These are phyloP conservation scores for Lutraria lutraria DNA, from an alignment of 2,888 invertebrate genomes.

Conservation along the genomic window DNA sequence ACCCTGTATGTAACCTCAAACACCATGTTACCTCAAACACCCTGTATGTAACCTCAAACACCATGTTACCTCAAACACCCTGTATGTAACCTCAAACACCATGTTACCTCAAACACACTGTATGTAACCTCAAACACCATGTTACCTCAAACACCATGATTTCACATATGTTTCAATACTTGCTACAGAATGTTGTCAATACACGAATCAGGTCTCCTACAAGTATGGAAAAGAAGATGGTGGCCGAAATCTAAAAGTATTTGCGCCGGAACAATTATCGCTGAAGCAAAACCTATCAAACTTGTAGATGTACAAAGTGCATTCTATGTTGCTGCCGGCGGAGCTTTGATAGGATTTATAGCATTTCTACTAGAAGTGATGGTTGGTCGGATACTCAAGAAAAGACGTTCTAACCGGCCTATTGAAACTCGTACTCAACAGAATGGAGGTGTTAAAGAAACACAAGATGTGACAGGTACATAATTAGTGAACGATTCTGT, in stretches of 20 bases:
- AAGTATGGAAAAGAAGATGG: conserved; percentile 76
- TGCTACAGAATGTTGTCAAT: conserved; percentile 74
- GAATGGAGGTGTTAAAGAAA: neutral
- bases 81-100: too few species aligned
- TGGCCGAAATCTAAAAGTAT: conserved; percentile 76
- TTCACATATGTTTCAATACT: neutral
- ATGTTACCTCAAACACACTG: too few species aligned
- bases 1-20: too few species aligned
- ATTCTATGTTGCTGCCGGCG: conserved; percentile 72
- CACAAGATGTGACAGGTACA: neutral
- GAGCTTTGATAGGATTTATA: conserved; percentile 50
- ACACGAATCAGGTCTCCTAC: conserved; percentile 77
- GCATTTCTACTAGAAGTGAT: conserved; percentile 48
- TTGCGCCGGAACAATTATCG: conserved; percentile 68
- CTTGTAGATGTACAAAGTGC: conserved; percentile 78
- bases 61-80: too few species aligned
- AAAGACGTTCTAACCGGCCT: neutral
- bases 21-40: too few species aligned
- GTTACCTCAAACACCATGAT: too few species aligned
- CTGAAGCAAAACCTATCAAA: conserved; percentile 72
- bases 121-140: too few species aligned
- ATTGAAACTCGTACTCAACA: neutral
- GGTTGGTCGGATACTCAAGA: conserved; percentile 15
- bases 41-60: too few species aligned
- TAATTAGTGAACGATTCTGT: neutral